Evolutionary conservation across 2,113 vertebrate genomes (phyloP).

Genomic region (Stictonetta naevosa): DNA sequence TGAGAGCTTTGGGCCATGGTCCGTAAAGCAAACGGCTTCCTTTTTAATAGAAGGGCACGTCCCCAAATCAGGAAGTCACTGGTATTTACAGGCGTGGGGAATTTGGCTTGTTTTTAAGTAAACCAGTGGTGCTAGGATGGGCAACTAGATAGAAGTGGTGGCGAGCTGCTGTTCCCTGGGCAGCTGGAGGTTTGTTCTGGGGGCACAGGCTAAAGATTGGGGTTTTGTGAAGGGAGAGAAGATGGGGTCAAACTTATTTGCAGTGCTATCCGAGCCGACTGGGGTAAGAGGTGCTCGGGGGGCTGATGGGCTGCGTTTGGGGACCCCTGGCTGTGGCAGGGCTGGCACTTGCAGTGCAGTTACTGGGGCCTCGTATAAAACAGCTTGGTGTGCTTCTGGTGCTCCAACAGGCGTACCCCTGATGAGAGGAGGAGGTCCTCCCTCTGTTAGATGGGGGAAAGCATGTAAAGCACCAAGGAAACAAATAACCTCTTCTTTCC

Average conservation of each 20-base stretch:
- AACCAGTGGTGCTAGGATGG: background rate
- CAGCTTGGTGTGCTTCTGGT: background rate
- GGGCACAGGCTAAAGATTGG: background rate
- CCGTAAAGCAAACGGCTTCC: background rate
- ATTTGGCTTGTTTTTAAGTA: background rate
- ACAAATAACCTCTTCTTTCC: background rate
- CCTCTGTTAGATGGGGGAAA: background rate
- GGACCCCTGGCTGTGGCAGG: fast-evolving
- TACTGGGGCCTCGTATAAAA: background rate
- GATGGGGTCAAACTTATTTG: background rate
- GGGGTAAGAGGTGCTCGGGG: background rate
- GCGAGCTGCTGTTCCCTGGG: background rate
- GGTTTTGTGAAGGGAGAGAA: background rate
- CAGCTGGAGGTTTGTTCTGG: background rate
- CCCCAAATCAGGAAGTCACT: background rate
- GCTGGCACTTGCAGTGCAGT: background rate
- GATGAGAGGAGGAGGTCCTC: background rate
- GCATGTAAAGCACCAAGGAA: background rate
- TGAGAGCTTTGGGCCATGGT: background rate
- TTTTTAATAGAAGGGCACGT: conserved; percentile 13
- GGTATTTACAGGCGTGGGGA: background rate
- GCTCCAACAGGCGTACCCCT: background rate
- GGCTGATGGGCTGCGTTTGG: background rate
- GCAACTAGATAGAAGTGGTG: background rate
- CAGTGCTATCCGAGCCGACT: background rate